Evolutionary conservation across 2,797 vertebrate species (phyloP), one percentile per base, ranked within the genome.

Genomic region (Sciurus vulgaris): DNA sequence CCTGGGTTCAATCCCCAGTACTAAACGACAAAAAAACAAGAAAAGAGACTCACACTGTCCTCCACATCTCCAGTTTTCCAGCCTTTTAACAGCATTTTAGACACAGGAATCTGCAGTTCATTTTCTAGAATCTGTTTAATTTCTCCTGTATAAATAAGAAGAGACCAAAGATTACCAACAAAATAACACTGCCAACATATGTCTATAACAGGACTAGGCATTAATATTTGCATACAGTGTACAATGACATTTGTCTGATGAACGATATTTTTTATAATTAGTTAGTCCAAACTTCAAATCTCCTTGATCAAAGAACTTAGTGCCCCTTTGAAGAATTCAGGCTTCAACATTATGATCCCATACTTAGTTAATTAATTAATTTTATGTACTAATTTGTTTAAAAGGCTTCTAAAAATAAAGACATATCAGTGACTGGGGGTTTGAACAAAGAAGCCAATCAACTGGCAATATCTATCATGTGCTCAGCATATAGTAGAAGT

Each of bases 81-180:
- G 94, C 99, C 99, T 98, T 99, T 99, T 97, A 99, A 99, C 97
- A 99, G 99, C 99, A 99, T 99, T 99, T 99, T 99, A 97, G 99
- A 99, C 59, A 99, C 98, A 97, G 99, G 99, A 97, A 99, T 98
- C 88, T 99, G 99, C 94, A 99, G 99, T 97, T 99, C 99, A 97
- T 99, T 99, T 99, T 99, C 99, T 92, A 99, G 99, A 98, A 99
- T 99, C 96, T 98, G 99, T 98, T 99, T 99, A 98, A 99, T 99
- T 95, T 99, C 99, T 97, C 99, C 99, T 99, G 98, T 86, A 98
- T 90, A 97, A 91, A 98, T 67, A 97, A 91, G 97, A 97, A 63
- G 76, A 98, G 89, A 69, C 26, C 76, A 85, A 88, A 90, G 97
- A 90, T 98, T 54, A 97, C 47, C 76, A 94, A 94, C 22, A 96